These are phyloP conservation scores for Scrobipalpa atriplicella DNA, from an alignment of 2,888 invertebrate species.

Conservation along the genomic window DNA sequence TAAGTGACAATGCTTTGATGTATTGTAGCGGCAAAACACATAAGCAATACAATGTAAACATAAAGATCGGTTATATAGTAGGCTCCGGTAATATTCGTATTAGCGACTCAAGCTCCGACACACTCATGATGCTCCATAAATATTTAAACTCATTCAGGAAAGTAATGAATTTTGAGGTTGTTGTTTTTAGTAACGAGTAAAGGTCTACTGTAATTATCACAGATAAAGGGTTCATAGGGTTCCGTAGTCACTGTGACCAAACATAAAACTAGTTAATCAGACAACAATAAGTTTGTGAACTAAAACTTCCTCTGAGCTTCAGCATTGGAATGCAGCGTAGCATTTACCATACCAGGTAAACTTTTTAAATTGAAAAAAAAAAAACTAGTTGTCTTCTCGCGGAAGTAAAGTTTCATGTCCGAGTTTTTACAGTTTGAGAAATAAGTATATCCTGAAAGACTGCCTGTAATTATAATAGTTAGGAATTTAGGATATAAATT, in stretches of 20 bases:
- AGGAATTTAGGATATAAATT: too few species aligned
- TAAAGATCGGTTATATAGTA: not conserved
- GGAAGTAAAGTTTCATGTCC: not conserved
- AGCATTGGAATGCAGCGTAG: too few species aligned
- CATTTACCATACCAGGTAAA: too few species aligned
- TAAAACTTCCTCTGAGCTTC: too few species aligned
- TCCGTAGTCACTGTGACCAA: too few species aligned
- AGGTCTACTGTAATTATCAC: not conserved
- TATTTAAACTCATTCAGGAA: constrained; percentile 12
- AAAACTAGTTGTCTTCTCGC: too few species aligned
- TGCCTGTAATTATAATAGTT: constrained; percentile 5
- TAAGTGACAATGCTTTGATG: constrained; percentile 40
- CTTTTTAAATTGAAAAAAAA: too few species aligned
- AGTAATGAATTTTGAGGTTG: constrained; percentile 7
- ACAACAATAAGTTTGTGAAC: too few species aligned
- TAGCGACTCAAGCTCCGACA: not conserved
- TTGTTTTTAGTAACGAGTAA: not conserved
- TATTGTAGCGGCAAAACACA: constrained; percentile 32
- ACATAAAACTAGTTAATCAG: too few species aligned
- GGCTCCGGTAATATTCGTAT: not conserved
- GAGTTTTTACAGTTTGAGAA: not conserved
- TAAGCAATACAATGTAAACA: constrained; percentile 13
- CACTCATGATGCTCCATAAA: constrained; percentile 13
- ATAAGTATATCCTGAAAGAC: not conserved
- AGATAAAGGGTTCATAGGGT: too few species aligned